Conservation (phyloP, 92 coral and sea anemone genomes). For the Isaurus tuberculatus region DNA sequence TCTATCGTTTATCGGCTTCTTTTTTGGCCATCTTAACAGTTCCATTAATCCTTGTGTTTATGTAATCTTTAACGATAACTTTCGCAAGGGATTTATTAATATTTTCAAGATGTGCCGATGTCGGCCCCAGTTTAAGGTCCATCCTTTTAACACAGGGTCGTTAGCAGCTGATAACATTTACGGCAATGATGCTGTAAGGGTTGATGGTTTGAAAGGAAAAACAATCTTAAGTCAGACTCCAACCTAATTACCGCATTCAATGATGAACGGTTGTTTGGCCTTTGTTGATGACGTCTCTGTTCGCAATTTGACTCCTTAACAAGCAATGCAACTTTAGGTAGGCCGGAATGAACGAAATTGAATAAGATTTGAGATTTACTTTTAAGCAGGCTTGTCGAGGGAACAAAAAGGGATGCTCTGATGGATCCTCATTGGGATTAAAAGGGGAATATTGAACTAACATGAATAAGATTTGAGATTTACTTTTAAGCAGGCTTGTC, state of each 20-base stretch:
- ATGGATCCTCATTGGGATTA: too few relatives aligned
- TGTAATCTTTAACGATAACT: constrained; percentile 76
- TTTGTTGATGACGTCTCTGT: too few relatives aligned
- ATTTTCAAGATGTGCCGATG: constrained; percentile 59
- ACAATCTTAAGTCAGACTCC: not conserved
- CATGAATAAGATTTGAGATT: too few relatives aligned
- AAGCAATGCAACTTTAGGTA: too few relatives aligned
- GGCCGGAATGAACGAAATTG: too few relatives aligned
- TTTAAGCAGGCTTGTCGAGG: too few relatives aligned
- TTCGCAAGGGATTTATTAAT: constrained; percentile 76
- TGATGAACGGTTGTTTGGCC: too few relatives aligned
- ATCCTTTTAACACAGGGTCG: not conserved
- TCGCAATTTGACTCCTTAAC: too few relatives aligned
- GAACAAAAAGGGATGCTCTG: too few relatives aligned
- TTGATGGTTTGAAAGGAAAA: not conserved
- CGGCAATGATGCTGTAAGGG: not conserved
- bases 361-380: too few relatives aligned
- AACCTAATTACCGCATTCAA: not conserved
- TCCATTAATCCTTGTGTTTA: constrained; percentile 85
- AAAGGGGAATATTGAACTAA: too few relatives aligned
- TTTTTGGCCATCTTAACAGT: constrained; percentile 79
- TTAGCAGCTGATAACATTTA: constrained; percentile 61
- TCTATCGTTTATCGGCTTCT: constrained; percentile 64
- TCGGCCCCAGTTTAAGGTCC: constrained; percentile 30
- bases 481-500: too few relatives aligned